A percentile compares a stretch with the other conserved stretches of the same genome.
These are phyloP conservation scores for Meghimatium bilineatum DNA, from an alignment of 2,888 invertebrate species.

Conservation along the genomic window DNA sequence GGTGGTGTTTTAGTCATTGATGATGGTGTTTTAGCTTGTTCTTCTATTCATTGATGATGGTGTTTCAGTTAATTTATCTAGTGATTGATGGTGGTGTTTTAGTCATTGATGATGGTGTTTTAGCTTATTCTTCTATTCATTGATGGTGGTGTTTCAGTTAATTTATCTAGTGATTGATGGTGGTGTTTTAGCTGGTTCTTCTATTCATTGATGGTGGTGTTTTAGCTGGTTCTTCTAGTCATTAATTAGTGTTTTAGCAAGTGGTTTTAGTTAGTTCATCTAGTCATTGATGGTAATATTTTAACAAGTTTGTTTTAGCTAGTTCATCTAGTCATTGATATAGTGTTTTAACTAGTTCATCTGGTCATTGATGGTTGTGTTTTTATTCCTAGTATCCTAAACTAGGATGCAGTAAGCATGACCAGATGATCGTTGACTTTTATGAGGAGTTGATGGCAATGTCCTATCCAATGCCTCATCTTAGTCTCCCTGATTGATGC, in stretches of 20 bases:
- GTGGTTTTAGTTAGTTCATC: too few species aligned
- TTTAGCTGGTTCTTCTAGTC: not conserved
- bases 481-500: slow-evolving; percentile 37
- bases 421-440: slow-evolving; percentile 23
- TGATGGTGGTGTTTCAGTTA: not conserved
- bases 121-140: too few species aligned
- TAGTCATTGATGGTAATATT: not conserved
- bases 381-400: slow-evolving; percentile 34
- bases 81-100: not conserved
- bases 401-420: slow-evolving; percentile 31
- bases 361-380: not conserved
- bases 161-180: not conserved
- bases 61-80: not conserved
- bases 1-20: too few species aligned
- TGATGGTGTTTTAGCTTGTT: too few species aligned
- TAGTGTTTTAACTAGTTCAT: not conserved
- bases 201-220: not conserved
- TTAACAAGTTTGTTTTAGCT: too few species aligned
- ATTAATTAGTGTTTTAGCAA: not conserved
- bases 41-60: not conserved
- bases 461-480: slow-evolving; percentile 33
- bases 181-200: not conserved
- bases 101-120: too few species aligned
- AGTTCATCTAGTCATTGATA: not conserved
- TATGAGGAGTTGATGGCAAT: slow-evolving; percentile 24